Evolutionary conservation across 2,797 vertebrate species (phyloP).

Genomic region (Pantherophis alleghaniensis): DNA sequence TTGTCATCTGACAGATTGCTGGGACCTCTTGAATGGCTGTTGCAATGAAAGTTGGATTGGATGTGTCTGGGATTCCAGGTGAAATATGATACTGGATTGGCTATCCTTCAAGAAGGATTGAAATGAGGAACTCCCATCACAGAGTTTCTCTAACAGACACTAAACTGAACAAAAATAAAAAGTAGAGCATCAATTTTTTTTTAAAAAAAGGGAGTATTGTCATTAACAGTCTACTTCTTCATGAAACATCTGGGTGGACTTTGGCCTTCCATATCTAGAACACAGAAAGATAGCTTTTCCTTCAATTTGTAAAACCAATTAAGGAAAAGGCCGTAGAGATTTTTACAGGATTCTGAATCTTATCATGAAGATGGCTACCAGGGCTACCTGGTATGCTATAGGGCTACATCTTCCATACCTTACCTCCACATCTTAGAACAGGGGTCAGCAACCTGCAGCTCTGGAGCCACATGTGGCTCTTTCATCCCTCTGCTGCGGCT

Average conservation of each 20-base stretch:
- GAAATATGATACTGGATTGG: slow-evolving; percentile 41
- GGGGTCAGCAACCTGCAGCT: too few relatives aligned
- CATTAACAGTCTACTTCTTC: background rate
- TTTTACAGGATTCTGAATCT: background rate
- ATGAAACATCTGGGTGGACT: background rate
- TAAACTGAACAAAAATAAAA: background rate
- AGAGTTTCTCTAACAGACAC: background rate
- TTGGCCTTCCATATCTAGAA: background rate
- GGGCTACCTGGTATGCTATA: background rate
- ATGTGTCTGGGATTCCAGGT: slow-evolving; percentile 58
- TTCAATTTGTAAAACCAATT: background rate
- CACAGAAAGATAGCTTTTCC: background rate
- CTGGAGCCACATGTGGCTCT: too few relatives aligned
- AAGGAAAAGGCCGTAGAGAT: background rate
- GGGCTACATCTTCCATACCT: background rate
- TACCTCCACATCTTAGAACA: background rate
- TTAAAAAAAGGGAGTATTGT: background rate
- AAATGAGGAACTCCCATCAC: background rate
- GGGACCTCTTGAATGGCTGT: slow-evolving; percentile 49
- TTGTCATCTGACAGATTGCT: slow-evolving; percentile 61
- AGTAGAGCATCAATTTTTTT: background rate
- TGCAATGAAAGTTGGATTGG: slow-evolving; percentile 63
- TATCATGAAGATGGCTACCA: background rate
- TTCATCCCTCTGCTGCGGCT: too few relatives aligned
- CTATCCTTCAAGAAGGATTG: background rate